These are phyloP conservation scores for Ctenomys sociabilis DNA, from an alignment of 2,113 vertebrate genomes.

Conservation along the genomic window DNA sequence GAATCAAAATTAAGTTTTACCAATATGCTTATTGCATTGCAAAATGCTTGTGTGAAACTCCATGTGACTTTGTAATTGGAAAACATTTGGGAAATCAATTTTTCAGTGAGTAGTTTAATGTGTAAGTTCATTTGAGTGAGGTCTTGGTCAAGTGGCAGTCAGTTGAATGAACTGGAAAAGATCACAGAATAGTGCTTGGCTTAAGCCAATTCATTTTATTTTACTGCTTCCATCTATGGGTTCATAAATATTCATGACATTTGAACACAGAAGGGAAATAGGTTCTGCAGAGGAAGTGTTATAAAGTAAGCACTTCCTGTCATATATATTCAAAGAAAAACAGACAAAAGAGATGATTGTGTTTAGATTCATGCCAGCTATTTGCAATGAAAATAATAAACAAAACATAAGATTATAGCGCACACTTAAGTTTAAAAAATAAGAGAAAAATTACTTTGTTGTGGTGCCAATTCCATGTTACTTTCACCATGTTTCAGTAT, in stretches of 20 bases:
- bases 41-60: slow-evolving; percentile 54
- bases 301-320: slow-evolving; percentile 71
- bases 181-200: slow-evolving; percentile 73
- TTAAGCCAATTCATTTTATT: slow-evolving; percentile 80
- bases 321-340: slow-evolving; percentile 72
- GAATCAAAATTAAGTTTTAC: slow-evolving; percentile 49
- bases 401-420: not conserved
- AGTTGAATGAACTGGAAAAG: slow-evolving; percentile 79
- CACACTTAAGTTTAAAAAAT: slow-evolving; percentile 33
- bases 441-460: not conserved
- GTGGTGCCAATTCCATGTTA: not conserved
- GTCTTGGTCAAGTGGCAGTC: slow-evolving; percentile 79
- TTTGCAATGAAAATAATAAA: slow-evolving; percentile 39
- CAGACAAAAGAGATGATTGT: slow-evolving; percentile 65
- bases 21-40: slow-evolving; percentile 40
- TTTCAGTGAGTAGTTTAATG: slow-evolving; percentile 82
- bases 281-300: slow-evolving; percentile 65
- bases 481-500: not conserved
- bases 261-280: slow-evolving; percentile 70
- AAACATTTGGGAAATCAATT: slow-evolving; percentile 78
- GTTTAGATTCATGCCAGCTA: slow-evolving; percentile 63
- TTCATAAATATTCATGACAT: slow-evolving; percentile 81
- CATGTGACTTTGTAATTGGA: slow-evolving; percentile 73
- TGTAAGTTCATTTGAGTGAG: slow-evolving; percentile 78
- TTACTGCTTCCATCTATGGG: slow-evolving; percentile 68